Evolutionary conservation across 2,888 invertebrate species (phyloP), one percentile per base, ranked within the genome.

Genomic region (Acronicta psi): DNA sequence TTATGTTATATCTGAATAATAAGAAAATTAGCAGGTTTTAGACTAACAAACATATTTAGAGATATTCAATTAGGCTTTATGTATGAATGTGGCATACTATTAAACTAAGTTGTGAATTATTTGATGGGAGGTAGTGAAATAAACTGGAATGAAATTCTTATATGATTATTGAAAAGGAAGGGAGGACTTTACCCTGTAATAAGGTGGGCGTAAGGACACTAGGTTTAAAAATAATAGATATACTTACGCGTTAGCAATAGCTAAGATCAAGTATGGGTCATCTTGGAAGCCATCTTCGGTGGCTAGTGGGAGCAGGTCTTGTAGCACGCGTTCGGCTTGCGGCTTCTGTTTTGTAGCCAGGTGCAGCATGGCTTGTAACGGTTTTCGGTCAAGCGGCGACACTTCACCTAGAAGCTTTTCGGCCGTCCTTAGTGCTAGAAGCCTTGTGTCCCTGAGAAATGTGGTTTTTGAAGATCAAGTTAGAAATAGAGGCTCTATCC

Each of bases 181-280:
- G n/a, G n/a, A n/a, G n/a, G n/a, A n/a, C n/a, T n/a, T n/a, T n/a
- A n/a, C n/a, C n/a, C n/a, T n/a, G n/a, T n/a, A n/a, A n/a, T n/a
- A n/a, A n/a, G n/a, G n/a, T n/a, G n/a, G n/a, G n/a, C n/a, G n/a
- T n/a, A n/a, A n/a, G n/a, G n/a, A n/a, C n/a, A n/a, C n/a, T n/a
- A n/a, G n/a, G n/a, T n/a, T n/a, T n/a, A n/a, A n/a, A n/a, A n/a
- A n/a, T 3, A n/a, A 4, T n/a, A n/a, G 36, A 31, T 2, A 11
- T 37, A 87, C 93, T 84, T 82, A 92, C 83, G 96, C 97, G 49
- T 96, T 96, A 17, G 98, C 97, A 80, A 97, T 96, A 10, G 98
- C 99, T 59, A 98, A 95, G 60, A 98, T 96, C 13, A 98, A 96
- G 9, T 98, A 98, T 0, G 98, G 97, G 81, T 98, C 96, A 64